A percentile compares a stretch with the other conserved stretches of the same genome.
phyloP scores from a whole-genome alignment of 2,113 vertebrate species.

The Tichodroma muraria region DNA sequence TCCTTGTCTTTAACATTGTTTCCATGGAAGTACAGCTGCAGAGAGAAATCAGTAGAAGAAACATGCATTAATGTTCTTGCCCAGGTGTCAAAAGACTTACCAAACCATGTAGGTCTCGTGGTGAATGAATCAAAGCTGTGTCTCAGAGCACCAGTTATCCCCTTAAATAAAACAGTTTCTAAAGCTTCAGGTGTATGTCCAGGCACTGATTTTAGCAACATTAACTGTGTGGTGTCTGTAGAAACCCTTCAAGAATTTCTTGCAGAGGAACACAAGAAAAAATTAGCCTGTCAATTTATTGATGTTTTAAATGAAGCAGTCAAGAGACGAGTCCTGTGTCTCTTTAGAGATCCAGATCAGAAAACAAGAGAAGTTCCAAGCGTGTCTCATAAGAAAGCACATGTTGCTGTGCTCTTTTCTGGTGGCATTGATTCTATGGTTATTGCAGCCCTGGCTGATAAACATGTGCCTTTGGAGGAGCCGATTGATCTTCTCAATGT shows the following conservation, averaged over 20 bases:
- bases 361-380: neutral
- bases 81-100: conserved; percentile 58
- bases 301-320: conserved; percentile 79
- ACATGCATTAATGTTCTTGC: neutral
- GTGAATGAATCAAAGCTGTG: conserved; percentile 61
- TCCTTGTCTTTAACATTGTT: conserved; percentile 72
- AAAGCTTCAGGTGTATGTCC: neutral
- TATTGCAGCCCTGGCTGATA: conserved; percentile 84
- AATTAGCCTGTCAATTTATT: conserved; percentile 68
- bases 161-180: conserved; percentile 75
- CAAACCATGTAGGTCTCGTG: conserved; percentile 42
- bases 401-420: conserved; percentile 87
- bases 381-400: conserved; percentile 23
- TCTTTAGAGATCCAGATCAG: conserved; percentile 37
- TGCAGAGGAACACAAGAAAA: conserved; percentile 30
- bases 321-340: conserved; percentile 74
- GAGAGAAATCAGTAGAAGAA: neutral
- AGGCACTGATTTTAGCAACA: neutral
- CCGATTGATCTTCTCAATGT: conserved; percentile 95
- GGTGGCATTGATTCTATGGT: conserved; percentile 94
- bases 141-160: conserved; percentile 71
- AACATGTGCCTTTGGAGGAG: conserved; percentile 76
- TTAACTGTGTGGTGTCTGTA: neutral
- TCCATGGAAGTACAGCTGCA: conserved; percentile 73
- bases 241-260: conserved; percentile 72